Conservation (phyloP, 1,140 invertebrate species). For the Ceratina japonica region DNA sequence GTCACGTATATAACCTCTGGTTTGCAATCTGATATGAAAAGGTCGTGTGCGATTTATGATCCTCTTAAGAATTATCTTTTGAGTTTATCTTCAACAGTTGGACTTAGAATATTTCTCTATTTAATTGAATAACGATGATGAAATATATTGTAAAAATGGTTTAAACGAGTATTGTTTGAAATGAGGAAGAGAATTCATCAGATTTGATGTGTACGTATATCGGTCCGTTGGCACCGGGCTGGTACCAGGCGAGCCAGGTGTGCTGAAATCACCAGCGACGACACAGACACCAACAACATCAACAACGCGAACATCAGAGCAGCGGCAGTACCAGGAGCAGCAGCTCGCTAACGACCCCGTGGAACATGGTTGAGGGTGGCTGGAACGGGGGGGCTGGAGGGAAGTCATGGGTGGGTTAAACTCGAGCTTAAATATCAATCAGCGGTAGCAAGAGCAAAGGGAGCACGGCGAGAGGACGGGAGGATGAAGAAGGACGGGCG, state of each 20-base stretch:
- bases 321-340: conserved; percentile 62
- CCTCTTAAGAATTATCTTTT: no score
- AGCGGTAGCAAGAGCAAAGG: conserved; percentile 63
- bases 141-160: no score
- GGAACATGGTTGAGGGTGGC: conserved; percentile 67
- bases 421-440: conserved; percentile 77
- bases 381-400: conserved; percentile 15
- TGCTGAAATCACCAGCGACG: conserved; percentile 66
- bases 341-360: conserved; percentile 72
- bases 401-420: conserved; percentile 67
- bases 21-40: no score
- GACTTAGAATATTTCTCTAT: no score
- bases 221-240: conserved; percentile 58
- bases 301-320: conserved; percentile 59
- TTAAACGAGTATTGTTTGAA: no score
- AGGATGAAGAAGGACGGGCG: conserved; percentile 25
- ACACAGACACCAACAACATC: conserved; percentile 55
- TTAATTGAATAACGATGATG: no score
- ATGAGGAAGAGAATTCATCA: no score
- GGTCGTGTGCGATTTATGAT: conserved; percentile 1
- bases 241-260: conserved; percentile 66
- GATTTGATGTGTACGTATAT: conserved; percentile 36
- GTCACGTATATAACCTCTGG: conserved; percentile 24
- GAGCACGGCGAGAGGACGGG: conserved; percentile 39
- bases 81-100: no score